Evolutionary conservation across 1,140 invertebrate genomes (phyloP).

Genomic region (Zaprionus capensis): DNA sequence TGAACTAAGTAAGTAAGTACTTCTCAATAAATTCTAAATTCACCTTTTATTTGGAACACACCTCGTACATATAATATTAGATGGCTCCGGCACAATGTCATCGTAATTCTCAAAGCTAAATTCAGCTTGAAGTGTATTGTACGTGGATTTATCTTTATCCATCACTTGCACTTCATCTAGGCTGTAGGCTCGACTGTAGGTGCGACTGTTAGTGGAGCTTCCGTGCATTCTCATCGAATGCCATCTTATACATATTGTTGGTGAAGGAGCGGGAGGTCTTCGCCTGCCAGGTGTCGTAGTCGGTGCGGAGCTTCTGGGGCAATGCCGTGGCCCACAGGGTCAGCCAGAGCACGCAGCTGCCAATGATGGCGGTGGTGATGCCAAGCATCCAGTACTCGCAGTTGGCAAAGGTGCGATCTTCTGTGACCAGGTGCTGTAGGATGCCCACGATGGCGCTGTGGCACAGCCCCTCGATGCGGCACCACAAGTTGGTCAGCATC

Average conservation of each 20-base stretch:
- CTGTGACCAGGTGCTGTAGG: conserved; percentile 41
- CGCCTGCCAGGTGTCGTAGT: conserved; percentile 22
- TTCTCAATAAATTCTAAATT: too few relatives aligned
- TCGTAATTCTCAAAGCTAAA: too few relatives aligned
- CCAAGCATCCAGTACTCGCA: conserved; percentile 62
- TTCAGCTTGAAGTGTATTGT: too few relatives aligned
- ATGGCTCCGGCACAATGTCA: too few relatives aligned
- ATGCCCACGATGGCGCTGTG: conserved; percentile 63
- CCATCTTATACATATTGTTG: conserved; percentile 5
- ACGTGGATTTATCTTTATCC: too few relatives aligned
- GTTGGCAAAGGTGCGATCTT: conserved; percentile 44
- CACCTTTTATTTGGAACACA: too few relatives aligned
- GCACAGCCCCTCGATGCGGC: conserved; percentile 56
- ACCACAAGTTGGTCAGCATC: conserved; percentile 61
- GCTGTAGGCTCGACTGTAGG: too few relatives aligned
- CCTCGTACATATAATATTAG: too few relatives aligned
- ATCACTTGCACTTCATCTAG: too few relatives aligned
- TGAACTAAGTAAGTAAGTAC: too few relatives aligned
- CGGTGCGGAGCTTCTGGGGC: conserved; percentile 20
- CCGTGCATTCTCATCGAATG: not conserved
- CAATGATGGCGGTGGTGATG: conserved; percentile 52
- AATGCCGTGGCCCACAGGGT: conserved; percentile 57
- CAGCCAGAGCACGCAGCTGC: conserved; percentile 59
- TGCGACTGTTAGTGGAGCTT: not conserved
- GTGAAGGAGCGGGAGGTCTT: not conserved